Evolutionary conservation across 2,797 vertebrate genomes (phyloP).

Genomic region (Coilia nasus): DNA sequence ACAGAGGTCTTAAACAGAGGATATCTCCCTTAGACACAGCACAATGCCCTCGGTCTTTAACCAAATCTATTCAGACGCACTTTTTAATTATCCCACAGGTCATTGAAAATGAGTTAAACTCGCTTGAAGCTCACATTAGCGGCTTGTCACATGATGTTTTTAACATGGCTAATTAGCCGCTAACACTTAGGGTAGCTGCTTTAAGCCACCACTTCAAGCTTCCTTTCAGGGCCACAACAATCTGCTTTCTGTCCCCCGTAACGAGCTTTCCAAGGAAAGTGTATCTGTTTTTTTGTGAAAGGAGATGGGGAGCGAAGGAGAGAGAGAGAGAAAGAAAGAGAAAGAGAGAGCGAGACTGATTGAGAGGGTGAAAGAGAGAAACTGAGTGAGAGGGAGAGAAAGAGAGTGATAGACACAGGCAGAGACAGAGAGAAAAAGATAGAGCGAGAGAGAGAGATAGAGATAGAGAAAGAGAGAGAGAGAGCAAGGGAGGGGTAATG

Average conservation of each 20-base stretch:
- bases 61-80: neutral
- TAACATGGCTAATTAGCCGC: neutral
- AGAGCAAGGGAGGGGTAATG: slow-evolving; percentile 37
- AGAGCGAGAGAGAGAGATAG: neutral
- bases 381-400: slow-evolving; percentile 28
- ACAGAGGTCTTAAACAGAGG: too few species aligned
- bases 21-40: too few species aligned
- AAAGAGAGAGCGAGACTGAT: neutral
- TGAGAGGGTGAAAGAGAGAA: neutral
- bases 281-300: slow-evolving; percentile 42
- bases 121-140: neutral
- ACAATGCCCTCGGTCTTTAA: too few species aligned
- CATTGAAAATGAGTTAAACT: neutral
- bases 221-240: slow-evolving; percentile 39
- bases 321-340: neutral
- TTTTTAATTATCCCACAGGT: neutral
- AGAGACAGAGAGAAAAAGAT: neutral
- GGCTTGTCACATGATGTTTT: neutral
- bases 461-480: neutral
- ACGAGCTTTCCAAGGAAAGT: slow-evolving; percentile 50
- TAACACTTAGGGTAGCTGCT: neutral
- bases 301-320: too few species aligned
- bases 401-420: neutral
- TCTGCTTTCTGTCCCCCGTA: slow-evolving; percentile 43
- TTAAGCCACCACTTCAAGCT: slow-evolving; percentile 13